A percentile compares a stretch with the other conserved stretches of the same genome.
Evolutionary conservation across 2,113 vertebrate genomes (phyloP).

Genomic region (Semnopithecus entellus): DNA sequence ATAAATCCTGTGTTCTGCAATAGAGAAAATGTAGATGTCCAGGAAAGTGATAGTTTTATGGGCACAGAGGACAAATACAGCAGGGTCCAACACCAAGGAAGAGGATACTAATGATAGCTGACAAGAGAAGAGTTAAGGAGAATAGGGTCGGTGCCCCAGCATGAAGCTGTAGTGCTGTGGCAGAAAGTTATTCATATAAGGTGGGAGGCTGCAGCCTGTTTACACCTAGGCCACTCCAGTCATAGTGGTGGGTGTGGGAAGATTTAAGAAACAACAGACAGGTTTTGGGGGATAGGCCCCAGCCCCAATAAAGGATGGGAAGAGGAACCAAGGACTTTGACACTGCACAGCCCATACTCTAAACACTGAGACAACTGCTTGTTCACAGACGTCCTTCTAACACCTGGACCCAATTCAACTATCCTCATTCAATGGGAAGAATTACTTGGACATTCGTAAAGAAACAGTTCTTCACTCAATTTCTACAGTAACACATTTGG

Average conservation of each 20-base stretch:
- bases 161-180: neutral
- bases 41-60: neutral
- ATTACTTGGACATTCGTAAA: neutral
- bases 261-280: neutral
- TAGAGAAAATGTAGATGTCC: neutral
- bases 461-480: neutral
- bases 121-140: neutral
- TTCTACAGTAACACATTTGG: neutral
- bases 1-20: neutral
- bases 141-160: rapidly evolving
- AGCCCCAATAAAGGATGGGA: neutral
- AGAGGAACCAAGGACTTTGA: neutral
- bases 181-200: neutral
- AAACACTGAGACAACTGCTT: neutral
- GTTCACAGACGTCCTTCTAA: neutral
- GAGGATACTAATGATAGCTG: neutral
- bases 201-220: neutral
- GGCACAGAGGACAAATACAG: neutral
- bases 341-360: neutral
- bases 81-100: neutral
- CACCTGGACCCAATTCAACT: neutral
- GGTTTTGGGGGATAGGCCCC: rapidly evolving
- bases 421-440: neutral
- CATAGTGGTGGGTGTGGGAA: neutral
- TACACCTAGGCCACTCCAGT: neutral